phyloP scores from a whole-genome alignment of 2,888 invertebrate species.

The Scotopteryx bipunctaria region DNA sequence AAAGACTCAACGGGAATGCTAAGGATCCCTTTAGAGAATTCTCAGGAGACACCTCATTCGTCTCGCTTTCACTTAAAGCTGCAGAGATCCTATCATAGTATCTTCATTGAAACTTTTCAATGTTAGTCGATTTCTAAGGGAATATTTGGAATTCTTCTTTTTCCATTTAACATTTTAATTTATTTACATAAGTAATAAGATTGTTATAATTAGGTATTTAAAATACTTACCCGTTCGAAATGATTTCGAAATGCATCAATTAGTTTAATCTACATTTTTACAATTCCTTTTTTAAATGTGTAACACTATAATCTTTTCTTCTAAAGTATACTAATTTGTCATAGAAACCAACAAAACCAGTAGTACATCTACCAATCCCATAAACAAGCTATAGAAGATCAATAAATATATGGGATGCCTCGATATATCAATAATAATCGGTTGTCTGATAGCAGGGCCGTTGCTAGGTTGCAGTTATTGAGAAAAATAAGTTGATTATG shows the following conservation, averaged over 20 bases:
- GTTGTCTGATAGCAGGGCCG: conserved; percentile 37
- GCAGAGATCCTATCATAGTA: conserved; percentile 4
- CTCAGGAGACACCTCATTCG: conserved; percentile 25
- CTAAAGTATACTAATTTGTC: conserved; percentile 31
- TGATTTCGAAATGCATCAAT: conserved; percentile 7
- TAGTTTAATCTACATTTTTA: conserved; percentile 4
- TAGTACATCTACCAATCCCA: conserved; percentile 37
- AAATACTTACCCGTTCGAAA: too few relatives aligned
- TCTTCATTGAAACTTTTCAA: conserved; percentile 12
- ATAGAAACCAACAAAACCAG: conserved; percentile 31
- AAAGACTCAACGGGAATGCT: conserved; percentile 16
- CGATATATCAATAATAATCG: conserved; percentile 62
- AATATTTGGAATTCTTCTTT: not conserved
- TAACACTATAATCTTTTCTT: conserved; percentile 16
- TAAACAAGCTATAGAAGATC: conserved; percentile 54
- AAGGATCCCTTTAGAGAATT: conserved; percentile 20
- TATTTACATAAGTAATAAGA: too few relatives aligned
- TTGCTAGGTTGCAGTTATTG: conserved; percentile 24
- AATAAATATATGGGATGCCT: conserved; percentile 59
- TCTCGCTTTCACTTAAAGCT: conserved; percentile 21
- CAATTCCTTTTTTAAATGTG: conserved; percentile 18
- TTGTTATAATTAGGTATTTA: too few relatives aligned
- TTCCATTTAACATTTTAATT: not conserved
- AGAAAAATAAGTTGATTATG: too few relatives aligned
- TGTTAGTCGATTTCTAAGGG: not conserved